A percentile compares a stretch with the other conserved stretches of the same genome.
Conservation (phyloP, 2,113 vertebrate species). For the Petroica traversi region DNA sequence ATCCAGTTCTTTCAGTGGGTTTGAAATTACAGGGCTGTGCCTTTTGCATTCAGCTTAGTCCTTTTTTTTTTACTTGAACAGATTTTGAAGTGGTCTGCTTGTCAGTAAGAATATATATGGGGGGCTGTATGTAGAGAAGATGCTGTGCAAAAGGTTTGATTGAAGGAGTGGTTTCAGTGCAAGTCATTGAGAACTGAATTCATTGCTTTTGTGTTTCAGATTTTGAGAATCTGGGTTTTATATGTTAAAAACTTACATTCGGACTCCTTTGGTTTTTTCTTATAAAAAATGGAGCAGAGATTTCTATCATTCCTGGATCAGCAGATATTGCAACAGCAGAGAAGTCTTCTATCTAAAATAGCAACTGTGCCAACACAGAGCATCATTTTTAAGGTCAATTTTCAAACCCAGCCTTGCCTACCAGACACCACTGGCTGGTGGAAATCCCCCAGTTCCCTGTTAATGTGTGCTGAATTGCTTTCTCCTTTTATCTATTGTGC, state of each 20-base stretch:
- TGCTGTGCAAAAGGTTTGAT: neutral
- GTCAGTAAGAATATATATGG: neutral
- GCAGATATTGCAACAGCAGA: neutral
- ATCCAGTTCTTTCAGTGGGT: slow-evolving; percentile 59
- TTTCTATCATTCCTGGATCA: neutral
- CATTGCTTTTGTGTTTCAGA: neutral
- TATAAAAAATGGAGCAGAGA: neutral
- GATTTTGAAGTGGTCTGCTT: neutral
- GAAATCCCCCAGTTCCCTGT: neutral
- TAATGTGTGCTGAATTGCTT: neutral
- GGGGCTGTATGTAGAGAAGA: neutral
- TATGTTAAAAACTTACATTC: neutral
- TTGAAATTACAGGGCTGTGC: slow-evolving; percentile 25
- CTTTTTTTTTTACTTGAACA: neutral
- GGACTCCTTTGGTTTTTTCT: neutral
- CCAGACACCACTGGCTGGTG: neutral
- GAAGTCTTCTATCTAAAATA: neutral
- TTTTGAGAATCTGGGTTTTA: neutral
- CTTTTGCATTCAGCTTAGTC: neutral
- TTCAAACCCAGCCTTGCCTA: neutral
- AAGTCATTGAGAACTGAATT: neutral
- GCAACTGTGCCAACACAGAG: neutral
- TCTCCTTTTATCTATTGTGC: neutral
- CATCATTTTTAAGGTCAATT: neutral
- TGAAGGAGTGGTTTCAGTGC: neutral